Percentiles rank a stretch among this genome's conserved stretches.
Conservation (phyloP, 2,113 vertebrate genomes). For the Boulengeromyrus knoepffleri region DNA sequence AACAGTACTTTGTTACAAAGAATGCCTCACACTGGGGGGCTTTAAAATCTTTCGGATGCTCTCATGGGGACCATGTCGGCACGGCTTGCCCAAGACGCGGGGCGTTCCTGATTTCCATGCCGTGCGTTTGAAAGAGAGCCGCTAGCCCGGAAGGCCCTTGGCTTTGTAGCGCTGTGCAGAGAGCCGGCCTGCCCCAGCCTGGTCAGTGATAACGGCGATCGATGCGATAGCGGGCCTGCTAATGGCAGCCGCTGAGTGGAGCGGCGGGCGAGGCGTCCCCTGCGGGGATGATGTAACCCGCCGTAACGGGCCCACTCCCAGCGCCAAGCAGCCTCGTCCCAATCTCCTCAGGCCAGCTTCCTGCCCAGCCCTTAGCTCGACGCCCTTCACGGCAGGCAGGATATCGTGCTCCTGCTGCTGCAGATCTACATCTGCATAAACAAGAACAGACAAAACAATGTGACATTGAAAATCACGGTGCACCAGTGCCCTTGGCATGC, state of each 20-base stretch:
- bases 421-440: conserved; percentile 92
- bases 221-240: background rate
- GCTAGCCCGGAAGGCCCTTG: background rate
- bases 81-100: background rate
- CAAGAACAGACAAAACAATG: conserved; percentile 82
- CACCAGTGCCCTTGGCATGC: conserved; percentile 61
- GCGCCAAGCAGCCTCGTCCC: conserved; percentile 64
- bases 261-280: background rate
- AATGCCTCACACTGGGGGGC: background rate
- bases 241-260: background rate
- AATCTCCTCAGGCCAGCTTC: conserved; percentile 69
- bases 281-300: conserved; percentile 57
- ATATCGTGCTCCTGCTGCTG: conserved; percentile 76
- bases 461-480: conserved; percentile 67
- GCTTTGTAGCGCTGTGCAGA: background rate
- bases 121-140: background rate
- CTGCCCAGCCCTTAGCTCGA: conserved; percentile 55
- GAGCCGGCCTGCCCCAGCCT: conserved; percentile 16
- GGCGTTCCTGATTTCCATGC: background rate
- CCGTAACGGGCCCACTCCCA: conserved; percentile 42
- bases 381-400: conserved; percentile 74
- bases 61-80: background rate
- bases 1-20: background rate
- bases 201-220: background rate
- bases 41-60: background rate